Percentiles rank a stretch among this genome's conserved stretches.
phyloP scores from a whole-genome alignment of 2,888 invertebrate species.

The Smittia sp. region DNA sequence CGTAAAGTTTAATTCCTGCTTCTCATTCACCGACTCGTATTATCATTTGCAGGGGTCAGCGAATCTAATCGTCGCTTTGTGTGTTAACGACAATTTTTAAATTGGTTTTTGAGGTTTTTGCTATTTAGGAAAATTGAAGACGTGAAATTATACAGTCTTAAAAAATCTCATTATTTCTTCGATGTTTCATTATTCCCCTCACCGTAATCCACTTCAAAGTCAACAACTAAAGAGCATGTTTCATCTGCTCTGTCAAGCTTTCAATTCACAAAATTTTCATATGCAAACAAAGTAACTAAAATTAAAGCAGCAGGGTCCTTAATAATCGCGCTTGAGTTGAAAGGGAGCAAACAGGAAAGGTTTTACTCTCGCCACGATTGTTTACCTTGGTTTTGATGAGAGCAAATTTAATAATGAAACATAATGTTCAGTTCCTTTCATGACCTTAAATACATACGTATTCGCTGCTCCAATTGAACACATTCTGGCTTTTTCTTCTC shows the following conservation, averaged over 20 bases:
- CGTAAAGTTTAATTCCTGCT: background rate
- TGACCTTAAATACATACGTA: too few species aligned
- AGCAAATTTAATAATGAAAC: background rate
- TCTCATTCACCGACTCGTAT: background rate
- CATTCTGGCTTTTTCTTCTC: too few species aligned
- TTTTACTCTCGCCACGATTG: background rate
- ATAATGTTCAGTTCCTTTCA: too few species aligned
- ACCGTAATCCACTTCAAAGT: too few species aligned
- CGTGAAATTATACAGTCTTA: background rate
- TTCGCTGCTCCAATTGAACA: too few species aligned
- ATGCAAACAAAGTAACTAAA: background rate
- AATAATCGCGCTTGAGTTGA: background rate
- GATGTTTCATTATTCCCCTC: too few species aligned
- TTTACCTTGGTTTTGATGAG: background rate
- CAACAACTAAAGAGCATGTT: too few species aligned
- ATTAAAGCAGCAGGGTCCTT: background rate
- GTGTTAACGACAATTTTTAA: constrained; percentile 3
- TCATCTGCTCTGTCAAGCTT: too few species aligned
- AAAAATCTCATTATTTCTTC: too few species aligned
- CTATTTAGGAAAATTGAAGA: background rate
- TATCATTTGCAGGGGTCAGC: background rate
- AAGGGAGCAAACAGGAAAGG: background rate
- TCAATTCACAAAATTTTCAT: background rate
- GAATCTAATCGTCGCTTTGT: background rate
- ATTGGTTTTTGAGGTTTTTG: background rate